Evolutionary conservation across 2,888 invertebrate species (phyloP).

Genomic region (Polydrusus tereticollis): DNA sequence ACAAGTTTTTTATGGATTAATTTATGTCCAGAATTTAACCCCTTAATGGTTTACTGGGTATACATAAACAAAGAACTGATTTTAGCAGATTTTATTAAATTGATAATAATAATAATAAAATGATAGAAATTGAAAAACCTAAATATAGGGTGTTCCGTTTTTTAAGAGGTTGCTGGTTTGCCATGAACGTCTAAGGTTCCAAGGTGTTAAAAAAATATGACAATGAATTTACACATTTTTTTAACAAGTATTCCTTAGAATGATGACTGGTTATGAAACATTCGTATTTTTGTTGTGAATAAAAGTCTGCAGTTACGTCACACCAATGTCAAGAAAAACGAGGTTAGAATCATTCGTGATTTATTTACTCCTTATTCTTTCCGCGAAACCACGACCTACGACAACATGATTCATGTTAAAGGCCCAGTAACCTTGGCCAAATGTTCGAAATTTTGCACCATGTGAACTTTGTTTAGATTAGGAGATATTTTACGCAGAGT

Average conservation of each 20-base stretch:
- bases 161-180: too few species aligned
- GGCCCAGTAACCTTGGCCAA: slow-evolving; percentile 23
- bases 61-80: too few species aligned
- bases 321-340: not conserved
- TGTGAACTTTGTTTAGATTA: slow-evolving; percentile 17
- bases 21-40: too few species aligned
- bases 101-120: too few species aligned
- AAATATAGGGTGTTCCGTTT: too few species aligned
- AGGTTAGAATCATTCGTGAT: slow-evolving; percentile 14
- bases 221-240: too few species aligned
- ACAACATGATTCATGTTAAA: slow-evolving; percentile 22
- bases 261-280: not conserved
- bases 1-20: too few species aligned
- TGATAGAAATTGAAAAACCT: too few species aligned
- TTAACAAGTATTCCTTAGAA: not conserved
- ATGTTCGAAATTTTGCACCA: slow-evolving; percentile 26
- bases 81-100: too few species aligned
- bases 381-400: slow-evolving; percentile 28
- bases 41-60: too few species aligned
- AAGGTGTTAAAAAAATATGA: too few species aligned
- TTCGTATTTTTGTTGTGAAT: not conserved
- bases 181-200: too few species aligned
- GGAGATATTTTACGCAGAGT: slow-evolving; percentile 7
- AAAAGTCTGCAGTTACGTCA: not conserved
- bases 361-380: slow-evolving; percentile 12